Conservation (phyloP, 2,797 vertebrate genomes). For the Anguilla anguilla region DNA sequence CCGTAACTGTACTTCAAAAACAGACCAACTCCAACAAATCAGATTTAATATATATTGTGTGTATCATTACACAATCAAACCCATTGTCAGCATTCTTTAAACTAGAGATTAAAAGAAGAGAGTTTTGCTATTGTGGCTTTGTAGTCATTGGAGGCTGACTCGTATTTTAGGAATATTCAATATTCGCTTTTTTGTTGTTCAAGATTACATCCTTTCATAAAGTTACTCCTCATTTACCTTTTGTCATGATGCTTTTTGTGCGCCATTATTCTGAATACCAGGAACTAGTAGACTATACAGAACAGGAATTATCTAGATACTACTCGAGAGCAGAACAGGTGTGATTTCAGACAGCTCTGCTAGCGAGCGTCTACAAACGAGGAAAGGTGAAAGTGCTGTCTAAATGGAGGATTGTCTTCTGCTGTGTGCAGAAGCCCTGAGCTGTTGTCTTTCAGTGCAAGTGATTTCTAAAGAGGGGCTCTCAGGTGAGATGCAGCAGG, state of each 20-base stretch:
- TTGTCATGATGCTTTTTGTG: not conserved
- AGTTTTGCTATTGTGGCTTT: not conserved
- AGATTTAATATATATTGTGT: not conserved
- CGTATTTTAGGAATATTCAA: not conserved
- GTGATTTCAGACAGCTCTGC: conserved; percentile 13
- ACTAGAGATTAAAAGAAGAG: not conserved
- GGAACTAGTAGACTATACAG: not conserved
- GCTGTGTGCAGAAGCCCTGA: conserved; percentile 57
- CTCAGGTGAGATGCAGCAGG: conserved; percentile 49
- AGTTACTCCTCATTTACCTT: not conserved
- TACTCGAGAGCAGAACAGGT: not conserved
- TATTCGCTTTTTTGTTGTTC: not conserved
- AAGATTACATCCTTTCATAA: not conserved
- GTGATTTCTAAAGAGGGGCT: conserved; percentile 57
- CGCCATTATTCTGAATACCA: not conserved
- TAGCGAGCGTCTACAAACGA: not conserved
- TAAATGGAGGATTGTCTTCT: conserved; percentile 45
- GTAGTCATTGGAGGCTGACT: not conserved
- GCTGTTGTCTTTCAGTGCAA: conserved; percentile 57
- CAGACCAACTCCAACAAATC: not conserved
- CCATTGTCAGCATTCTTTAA: not conserved
- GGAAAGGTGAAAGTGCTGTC: conserved; percentile 48
- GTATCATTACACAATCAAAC: not conserved
- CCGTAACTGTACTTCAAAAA: not conserved
- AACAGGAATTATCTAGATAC: not conserved